Base-by-base conservation (phyloP, 2,888 invertebrate genomes). In the Cactoblastis cactorum region DNA sequence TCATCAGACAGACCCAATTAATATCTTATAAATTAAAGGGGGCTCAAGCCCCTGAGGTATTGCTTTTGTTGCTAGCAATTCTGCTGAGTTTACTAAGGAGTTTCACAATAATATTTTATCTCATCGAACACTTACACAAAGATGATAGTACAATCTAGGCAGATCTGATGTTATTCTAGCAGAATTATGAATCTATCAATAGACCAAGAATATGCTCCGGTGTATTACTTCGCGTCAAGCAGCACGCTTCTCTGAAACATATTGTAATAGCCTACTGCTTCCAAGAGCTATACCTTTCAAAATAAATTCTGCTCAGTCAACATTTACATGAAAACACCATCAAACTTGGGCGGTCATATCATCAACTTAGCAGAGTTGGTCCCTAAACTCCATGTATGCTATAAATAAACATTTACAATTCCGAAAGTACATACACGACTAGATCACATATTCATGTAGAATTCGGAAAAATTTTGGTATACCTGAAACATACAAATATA, bases 371-470 rank as follows among this genome's bases (percentile, higher is more conserved):
- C 78, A 83, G 80, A 82, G 85, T 88, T 89, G 89, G 89, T 89
- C 89, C 89, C 89, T 78, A 78, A 74, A 80, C 83, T 78, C 77
- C 74, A 80, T 76, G 77, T 74, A 82, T 74, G 67, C 82, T 87
- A 85, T 78, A 83, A 85, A 83, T 85, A 75, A 83, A 81, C 77
- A 85, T 80, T 77, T 82, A 83, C 79, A 80, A 81, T 85, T 89
- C 89, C 89, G 89, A 89, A 85, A 88, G 85, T 83, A 88, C 88
- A 86, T 88, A 89, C 88, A 87, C 74, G 89, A 88, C 89, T 89
- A 89, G 89, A 89, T 88, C 80, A 83, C 79, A 85, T 88, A 82
- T 86, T 87, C 89, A 89, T 89, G 89, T 79, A 89, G 87, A 85
- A 85, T 89, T 89, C 89, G 88, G 89, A 89, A 88, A 79, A 67